Evolutionary conservation across 2,113 vertebrate species (phyloP).

Genomic region (Phaethornis superciliosus): DNA sequence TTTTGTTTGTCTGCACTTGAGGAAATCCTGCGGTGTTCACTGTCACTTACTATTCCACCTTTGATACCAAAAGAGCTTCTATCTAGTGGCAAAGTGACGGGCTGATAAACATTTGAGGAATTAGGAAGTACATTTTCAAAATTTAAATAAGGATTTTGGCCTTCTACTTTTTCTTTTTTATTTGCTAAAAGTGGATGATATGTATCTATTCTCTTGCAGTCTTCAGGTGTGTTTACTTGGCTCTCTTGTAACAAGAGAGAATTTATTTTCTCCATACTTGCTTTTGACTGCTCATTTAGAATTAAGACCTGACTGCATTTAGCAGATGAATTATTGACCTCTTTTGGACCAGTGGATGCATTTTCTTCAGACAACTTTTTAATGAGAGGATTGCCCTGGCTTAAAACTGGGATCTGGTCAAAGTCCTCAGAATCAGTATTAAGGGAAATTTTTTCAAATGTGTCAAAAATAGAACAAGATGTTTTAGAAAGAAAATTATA

Average conservation of each 20-base stretch:
- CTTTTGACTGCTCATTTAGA: neutral
- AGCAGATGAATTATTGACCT: neutral
- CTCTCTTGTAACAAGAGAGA: neutral
- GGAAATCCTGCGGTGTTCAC: neutral
- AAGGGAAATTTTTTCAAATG: slow-evolving; percentile 77
- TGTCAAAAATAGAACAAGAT: slow-evolving; percentile 71
- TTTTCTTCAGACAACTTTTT: neutral
- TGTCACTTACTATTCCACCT: neutral
- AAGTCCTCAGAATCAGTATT: slow-evolving; percentile 51
- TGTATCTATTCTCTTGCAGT: neutral
- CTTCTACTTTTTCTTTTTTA: neutral
- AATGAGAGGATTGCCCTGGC: slow-evolving; percentile 19
- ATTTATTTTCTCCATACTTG: neutral
- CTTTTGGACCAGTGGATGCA: neutral
- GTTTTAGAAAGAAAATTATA: slow-evolving; percentile 12
- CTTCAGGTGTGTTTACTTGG: neutral
- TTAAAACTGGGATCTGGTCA: slow-evolving; percentile 46
- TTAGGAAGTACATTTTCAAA: neutral
- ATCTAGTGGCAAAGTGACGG: neutral
- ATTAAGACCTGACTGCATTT: neutral
- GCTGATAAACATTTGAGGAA: neutral
- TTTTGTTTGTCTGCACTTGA: neutral
- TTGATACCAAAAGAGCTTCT: neutral
- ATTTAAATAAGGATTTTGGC: neutral
- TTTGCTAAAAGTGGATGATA: neutral